Conservation (phyloP, 2,113 vertebrate genomes). For the Coptodon bakossiorum region DNA sequence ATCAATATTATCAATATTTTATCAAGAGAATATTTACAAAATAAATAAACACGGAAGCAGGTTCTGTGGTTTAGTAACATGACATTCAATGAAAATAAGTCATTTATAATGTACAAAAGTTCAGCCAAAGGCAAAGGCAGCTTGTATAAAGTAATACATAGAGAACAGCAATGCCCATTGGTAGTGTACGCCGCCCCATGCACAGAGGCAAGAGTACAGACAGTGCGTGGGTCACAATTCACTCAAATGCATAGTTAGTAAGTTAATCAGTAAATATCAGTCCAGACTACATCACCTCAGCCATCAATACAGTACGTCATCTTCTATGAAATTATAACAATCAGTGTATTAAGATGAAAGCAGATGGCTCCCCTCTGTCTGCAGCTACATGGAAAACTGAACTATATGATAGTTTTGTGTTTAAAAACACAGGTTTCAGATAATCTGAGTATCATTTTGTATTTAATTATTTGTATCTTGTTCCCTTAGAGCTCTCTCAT, state of each 20-base stretch:
- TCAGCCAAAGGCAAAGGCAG: constrained; percentile 51
- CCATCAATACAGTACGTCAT: background rate
- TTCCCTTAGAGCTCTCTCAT: background rate
- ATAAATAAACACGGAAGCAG: constrained; percentile 28
- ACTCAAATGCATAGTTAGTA: constrained; percentile 60
- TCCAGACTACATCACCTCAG: background rate
- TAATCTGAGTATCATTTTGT: background rate
- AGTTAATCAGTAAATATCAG: background rate
- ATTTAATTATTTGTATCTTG: background rate
- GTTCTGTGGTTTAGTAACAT: background rate
- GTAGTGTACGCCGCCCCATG: background rate
- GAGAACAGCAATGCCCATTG: background rate
- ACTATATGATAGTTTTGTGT: background rate
- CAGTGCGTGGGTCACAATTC: constrained; percentile 34
- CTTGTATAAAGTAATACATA: constrained; percentile 16
- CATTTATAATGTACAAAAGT: constrained; percentile 55
- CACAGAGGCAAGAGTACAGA: constrained; percentile 21
- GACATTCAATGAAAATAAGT: constrained; percentile 49
- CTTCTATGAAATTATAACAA: background rate
- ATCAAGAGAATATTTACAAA: constrained; percentile 46
- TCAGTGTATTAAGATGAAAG: background rate
- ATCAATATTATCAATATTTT: constrained; percentile 32
- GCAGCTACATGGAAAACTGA: background rate
- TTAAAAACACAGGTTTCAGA: background rate
- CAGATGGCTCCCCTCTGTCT: background rate